Evolutionary conservation across 2,888 invertebrate genomes (phyloP).

Genomic region (Cryptus armator): DNA sequence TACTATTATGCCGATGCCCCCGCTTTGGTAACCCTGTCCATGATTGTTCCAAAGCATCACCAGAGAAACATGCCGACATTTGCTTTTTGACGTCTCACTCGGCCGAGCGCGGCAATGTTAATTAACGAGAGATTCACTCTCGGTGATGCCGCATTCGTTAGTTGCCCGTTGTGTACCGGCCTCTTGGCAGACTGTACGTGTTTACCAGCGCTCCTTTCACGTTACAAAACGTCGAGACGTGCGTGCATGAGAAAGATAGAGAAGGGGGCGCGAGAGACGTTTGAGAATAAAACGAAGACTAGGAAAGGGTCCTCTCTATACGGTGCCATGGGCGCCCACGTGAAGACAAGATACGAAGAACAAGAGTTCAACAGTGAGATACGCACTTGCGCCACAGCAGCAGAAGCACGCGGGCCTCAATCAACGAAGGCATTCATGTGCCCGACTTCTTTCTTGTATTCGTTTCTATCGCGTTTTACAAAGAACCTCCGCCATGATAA

Average conservation of each 20-base stretch:
- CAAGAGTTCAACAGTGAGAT: constrained; percentile 59
- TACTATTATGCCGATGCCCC: constrained; percentile 55
- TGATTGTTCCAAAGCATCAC: constrained; percentile 52
- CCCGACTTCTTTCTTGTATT: constrained; percentile 68
- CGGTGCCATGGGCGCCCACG: constrained; percentile 41
- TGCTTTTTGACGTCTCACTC: constrained; percentile 82
- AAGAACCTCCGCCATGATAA: constrained; percentile 68
- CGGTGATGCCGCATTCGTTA: constrained; percentile 64
- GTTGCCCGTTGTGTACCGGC: constrained; percentile 52
- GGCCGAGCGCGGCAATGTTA: constrained; percentile 78
- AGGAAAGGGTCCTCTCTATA: constrained; percentile 19
- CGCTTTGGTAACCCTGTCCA: constrained; percentile 35
- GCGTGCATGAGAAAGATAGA: constrained; percentile 70
- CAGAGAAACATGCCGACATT: constrained; percentile 48
- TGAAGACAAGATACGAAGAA: constrained; percentile 42
- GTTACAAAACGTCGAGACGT: constrained; percentile 36
- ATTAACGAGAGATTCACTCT: constrained; percentile 81
- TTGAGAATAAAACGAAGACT: constrained; percentile 49
- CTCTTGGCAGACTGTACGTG: constrained; percentile 32
- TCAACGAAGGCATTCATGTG: constrained; percentile 82
- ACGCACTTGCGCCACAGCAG: constrained; percentile 69
- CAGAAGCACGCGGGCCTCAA: constrained; percentile 78
- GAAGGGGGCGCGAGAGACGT: constrained; percentile 50
- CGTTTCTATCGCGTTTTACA: constrained; percentile 67
- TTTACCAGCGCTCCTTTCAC: constrained; percentile 41